These are phyloP conservation scores for Acanthiza pusilla DNA, from an alignment of 2,797 vertebrate genomes.

Conservation along the genomic window DNA sequence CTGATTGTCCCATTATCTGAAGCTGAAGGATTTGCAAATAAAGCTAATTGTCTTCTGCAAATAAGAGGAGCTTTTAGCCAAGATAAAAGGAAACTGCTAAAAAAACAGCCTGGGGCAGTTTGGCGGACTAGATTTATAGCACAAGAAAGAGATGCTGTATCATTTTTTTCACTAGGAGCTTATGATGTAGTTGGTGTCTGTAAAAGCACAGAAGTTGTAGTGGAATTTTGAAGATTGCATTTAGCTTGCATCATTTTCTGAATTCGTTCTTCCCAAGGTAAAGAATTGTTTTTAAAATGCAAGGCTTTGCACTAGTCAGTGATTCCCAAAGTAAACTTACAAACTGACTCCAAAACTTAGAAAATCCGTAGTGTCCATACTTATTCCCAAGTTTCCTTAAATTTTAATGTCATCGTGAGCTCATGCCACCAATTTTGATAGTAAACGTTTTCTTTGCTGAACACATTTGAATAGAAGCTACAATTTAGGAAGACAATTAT, in stretches of 20 bases:
- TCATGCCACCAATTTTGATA: not conserved
- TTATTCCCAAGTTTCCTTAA: not conserved
- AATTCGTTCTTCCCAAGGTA: not conserved
- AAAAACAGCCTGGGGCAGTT: not conserved
- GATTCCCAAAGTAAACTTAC: not conserved
- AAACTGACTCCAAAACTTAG: not conserved
- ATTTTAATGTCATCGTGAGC: not conserved
- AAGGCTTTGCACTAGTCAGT: not conserved
- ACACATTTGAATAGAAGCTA: not conserved
- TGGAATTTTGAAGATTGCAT: not conserved
- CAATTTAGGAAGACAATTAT: not conserved
- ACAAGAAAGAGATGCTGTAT: not conserved
- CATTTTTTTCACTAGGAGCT: not conserved
- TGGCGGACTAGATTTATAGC: not conserved
- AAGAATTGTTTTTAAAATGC: not conserved
- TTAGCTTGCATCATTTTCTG: not conserved
- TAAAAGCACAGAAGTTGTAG: not conserved
- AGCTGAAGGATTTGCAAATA: slow-evolving; percentile 24
- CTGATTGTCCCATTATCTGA: not conserved
- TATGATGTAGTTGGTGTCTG: not conserved
- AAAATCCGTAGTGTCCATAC: not conserved
- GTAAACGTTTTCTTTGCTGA: not conserved
- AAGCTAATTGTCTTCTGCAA: not conserved
- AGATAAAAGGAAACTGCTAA: not conserved
- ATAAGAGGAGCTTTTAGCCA: not conserved